These are phyloP conservation scores for Xestobium rufovillosum DNA, from an alignment of 2,888 invertebrate genomes.

Conservation along the genomic window DNA sequence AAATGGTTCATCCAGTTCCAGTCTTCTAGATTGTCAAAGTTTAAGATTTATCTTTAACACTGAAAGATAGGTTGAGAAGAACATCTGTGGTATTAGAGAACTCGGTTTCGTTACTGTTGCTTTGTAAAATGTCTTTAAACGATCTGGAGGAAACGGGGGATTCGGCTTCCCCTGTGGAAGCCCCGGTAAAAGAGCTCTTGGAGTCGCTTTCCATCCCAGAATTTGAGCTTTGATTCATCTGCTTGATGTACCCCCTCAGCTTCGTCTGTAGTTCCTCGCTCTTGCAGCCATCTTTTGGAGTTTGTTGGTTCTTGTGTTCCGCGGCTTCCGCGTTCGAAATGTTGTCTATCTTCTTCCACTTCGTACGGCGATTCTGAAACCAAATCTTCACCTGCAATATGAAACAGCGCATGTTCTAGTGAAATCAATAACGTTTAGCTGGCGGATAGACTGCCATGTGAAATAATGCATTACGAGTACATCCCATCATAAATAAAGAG, in stretches of 20 bases:
- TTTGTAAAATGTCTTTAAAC: conserved; percentile 37
- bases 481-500: no score
- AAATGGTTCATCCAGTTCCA: conserved; percentile 4
- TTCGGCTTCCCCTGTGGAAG: conserved; percentile 23
- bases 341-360: conserved; percentile 91
- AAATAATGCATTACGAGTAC: conserved; percentile 21
- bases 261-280: conserved; percentile 20
- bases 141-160: conserved; percentile 29
- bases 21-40: no score
- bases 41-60: conserved; percentile 35
- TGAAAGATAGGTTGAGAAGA: conserved; percentile 38
- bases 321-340: conserved; percentile 82
- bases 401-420: conserved; percentile 29
- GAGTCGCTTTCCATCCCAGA: conserved; percentile 41
- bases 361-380: conserved; percentile 81
- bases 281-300: conserved; percentile 27
- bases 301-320: conserved; percentile 60
- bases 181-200: conserved; percentile 36
- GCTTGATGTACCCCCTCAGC: conserved; percentile 27
- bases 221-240: conserved; percentile 38
- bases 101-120: conserved; percentile 31
- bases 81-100: conserved; percentile 38
- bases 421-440: conserved; percentile 26
- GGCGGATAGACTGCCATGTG: conserved; percentile 22
- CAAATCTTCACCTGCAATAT: conserved; percentile 78